phyloP scores from a whole-genome alignment of 1,140 invertebrate genomes.

The Zaprionus davidi region DNA sequence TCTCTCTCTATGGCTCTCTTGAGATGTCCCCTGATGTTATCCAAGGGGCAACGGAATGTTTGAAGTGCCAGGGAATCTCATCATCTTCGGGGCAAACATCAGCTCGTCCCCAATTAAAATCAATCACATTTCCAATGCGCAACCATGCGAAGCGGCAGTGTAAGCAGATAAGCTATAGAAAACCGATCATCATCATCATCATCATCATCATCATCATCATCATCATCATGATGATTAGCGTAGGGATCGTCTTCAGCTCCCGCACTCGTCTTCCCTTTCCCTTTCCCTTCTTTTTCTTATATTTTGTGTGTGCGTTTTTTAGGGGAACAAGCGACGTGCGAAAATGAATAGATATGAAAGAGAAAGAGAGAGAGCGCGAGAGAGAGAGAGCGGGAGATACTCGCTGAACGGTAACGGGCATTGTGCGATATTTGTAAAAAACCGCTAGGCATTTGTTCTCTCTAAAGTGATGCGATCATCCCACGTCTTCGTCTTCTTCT shows the following conservation, averaged over 20 bases:
- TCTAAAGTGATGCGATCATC: conserved; percentile 58
- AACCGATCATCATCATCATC: conserved; percentile 51
- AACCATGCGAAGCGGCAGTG: conserved; percentile 46
- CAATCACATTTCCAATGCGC: conserved; percentile 71
- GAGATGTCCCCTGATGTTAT: conserved; percentile 70
- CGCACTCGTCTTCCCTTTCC: background rate
- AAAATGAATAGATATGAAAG: conserved; percentile 44
- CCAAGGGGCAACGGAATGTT: conserved; percentile 36
- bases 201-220: conserved; percentile 57
- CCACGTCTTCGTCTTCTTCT: conserved; percentile 40
- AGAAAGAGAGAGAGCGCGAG: background rate
- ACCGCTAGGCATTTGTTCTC: conserved; percentile 72
- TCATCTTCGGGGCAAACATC: conserved; percentile 59
- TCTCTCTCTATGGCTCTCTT: background rate
- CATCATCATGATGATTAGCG: conserved; percentile 25
- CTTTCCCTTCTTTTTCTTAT: conserved; percentile 5
- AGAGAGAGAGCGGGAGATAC: conserved; percentile 13
- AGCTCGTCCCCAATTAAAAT: conserved; percentile 70
- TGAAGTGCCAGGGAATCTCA: conserved; percentile 48
- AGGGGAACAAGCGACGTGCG: conserved; percentile 46
- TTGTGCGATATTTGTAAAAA: conserved; percentile 71
- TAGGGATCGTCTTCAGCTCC: conserved; percentile 10
- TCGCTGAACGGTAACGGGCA: conserved; percentile 51
- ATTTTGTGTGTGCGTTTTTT: conserved; percentile 33
- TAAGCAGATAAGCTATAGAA: conserved; percentile 68